Evolutionary conservation across 2,113 vertebrate genomes (phyloP).

Genomic region (Neopipo cinnamomea): DNA sequence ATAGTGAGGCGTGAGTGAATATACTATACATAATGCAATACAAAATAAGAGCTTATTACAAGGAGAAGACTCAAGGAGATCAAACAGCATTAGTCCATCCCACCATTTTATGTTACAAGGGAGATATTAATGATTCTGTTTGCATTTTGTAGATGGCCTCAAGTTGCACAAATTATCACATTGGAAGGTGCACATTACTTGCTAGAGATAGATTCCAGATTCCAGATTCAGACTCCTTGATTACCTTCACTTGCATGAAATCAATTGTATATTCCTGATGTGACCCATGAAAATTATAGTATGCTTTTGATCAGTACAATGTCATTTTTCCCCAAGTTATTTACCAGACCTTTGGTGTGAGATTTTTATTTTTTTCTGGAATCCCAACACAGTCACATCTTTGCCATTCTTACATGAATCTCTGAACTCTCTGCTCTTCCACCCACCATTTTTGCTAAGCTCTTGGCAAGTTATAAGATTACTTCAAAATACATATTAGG

Average conservation of each 20-base stretch:
- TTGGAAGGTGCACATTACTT: conserved; percentile 20
- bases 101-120: conserved; percentile 29
- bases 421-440: background rate
- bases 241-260: background rate
- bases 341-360: background rate
- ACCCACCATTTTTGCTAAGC: background rate
- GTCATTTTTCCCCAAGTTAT: background rate
- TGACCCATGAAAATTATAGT: background rate
- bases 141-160: conserved; percentile 18
- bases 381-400: background rate
- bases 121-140: conserved; percentile 58
- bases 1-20: background rate
- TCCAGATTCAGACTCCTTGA: background rate
- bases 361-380: background rate
- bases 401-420: background rate
- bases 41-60: conserved; percentile 57
- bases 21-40: conserved; percentile 46
- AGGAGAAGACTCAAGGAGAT: conserved; percentile 25
- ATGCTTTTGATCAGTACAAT: background rate
- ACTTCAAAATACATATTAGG: conserved; percentile 6
- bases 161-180: conserved; percentile 25
- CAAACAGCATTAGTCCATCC: conserved; percentile 47
- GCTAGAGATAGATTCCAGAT: background rate
- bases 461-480: background rate
- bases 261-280: background rate